Base-by-base conservation (phyloP, 1,140 invertebrate species). In the Brachionus plicatilis region DNA sequence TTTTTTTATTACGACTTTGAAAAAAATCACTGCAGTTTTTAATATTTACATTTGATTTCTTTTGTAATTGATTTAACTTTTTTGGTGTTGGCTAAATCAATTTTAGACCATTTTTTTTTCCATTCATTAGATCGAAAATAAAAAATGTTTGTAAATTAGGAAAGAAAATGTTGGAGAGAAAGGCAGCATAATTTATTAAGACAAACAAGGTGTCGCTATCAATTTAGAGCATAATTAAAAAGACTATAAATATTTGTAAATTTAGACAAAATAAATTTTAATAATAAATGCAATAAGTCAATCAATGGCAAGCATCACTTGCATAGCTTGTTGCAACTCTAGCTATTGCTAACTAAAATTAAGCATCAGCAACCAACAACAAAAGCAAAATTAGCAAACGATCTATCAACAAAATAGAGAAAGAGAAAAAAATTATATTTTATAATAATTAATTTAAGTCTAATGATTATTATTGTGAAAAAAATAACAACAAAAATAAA, bases 261-360 rank as follows among this genome's bases (percentile, higher is more conserved):
- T 37, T 68, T 33, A 33, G n/a, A 68, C 3, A 14, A 20, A 29
- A 72, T 45, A 72, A 72, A 72, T 72, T 72, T 43, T 72, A 41
- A 72, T 72, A 72, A 72, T 43, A 72, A 41, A 72, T 72, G 68
- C 37, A 72, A 72, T 20, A 37, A 72, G 68, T 72, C 37, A 72
- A 41, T 72, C 68, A 72, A 43, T 72, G 47, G 14, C 14, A 72
- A 68, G 66, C 66, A 68, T 68, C 66, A 41, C 33, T 33, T 12
- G 33, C 33, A 37, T 37, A 68, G 17, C 12, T 68, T 33, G 9
- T 33, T n/a, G 33, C 66, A 68, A 68, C 27, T 37, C 9, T 29
- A 33, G 27, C 66, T 37, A 33, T 41, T 17, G 27, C 66, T 68
- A 33, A 41, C 33, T 20, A 72, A 17, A 72, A 72, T 20, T 43